Evolutionary conservation across 2,797 vertebrate genomes (phyloP).

Genomic region (Chloroceryle amazona): DNA sequence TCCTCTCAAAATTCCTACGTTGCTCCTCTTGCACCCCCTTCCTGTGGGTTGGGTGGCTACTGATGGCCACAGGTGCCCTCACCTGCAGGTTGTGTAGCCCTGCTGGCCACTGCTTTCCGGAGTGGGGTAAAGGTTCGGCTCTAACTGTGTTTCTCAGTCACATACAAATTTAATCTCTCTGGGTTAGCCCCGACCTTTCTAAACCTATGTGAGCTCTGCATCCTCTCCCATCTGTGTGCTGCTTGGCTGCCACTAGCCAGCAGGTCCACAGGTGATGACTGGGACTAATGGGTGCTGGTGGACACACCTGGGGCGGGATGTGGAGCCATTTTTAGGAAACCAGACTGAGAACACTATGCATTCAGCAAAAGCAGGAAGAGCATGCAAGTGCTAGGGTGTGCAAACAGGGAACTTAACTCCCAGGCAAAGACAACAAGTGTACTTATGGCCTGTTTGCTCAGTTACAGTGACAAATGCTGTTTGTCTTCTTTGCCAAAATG

Average conservation of each 20-base stretch:
- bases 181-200: neutral
- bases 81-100: neutral
- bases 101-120: neutral
- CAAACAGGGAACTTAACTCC: conserved; percentile 40
- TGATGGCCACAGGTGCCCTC: accelerated
- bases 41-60: neutral
- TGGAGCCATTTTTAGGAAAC: neutral
- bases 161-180: neutral
- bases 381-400: neutral
- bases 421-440: neutral
- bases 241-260: neutral
- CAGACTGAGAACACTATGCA: neutral
- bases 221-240: accelerated
- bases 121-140: accelerated
- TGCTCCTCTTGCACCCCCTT: neutral
- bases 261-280: neutral
- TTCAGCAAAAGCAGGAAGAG: conserved; percentile 21
- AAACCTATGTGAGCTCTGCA: neutral
- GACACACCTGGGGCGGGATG: accelerated
- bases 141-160: neutral
- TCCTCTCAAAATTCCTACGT: neutral
- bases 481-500: neutral
- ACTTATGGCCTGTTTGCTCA: conserved; percentile 27
- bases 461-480: neutral
- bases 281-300: neutral